These are phyloP conservation scores for Amphipoea oculea DNA, from an alignment of 2,888 invertebrate genomes.

Conservation along the genomic window DNA sequence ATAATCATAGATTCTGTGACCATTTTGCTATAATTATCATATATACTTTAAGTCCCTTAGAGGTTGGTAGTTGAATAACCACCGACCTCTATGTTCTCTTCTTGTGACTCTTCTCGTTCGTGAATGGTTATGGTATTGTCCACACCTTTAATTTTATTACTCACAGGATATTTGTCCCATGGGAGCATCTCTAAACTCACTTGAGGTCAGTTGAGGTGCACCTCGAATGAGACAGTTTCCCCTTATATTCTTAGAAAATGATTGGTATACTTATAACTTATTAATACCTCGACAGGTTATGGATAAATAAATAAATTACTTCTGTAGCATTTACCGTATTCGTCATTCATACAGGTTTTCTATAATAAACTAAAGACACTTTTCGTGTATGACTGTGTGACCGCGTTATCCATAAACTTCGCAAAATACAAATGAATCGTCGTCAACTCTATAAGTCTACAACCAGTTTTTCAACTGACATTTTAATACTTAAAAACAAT, in stretches of 20 bases:
- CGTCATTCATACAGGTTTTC: neutral
- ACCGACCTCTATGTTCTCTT: too few species aligned
- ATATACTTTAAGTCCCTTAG: too few species aligned
- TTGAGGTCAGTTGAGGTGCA: neutral
- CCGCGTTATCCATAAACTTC: neutral
- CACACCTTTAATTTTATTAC: neutral
- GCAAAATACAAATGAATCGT: neutral
- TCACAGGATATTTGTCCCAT: neutral
- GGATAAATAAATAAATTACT: conserved; percentile 5
- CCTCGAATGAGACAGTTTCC: neutral
- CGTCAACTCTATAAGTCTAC: neutral
- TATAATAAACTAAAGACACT: too few species aligned
- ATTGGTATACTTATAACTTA: neutral
- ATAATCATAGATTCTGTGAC: too few species aligned
- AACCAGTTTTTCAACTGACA: conserved; percentile 11
- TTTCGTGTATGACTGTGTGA: neutral
- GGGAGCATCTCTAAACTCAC: too few species aligned
- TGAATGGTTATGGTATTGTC: neutral
- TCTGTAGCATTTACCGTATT: conserved; percentile 5
- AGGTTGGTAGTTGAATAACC: too few species aligned
- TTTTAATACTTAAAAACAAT: neutral
- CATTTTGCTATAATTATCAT: too few species aligned
- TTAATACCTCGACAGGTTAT: neutral
- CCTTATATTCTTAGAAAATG: conserved; percentile 15
- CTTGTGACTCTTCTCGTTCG: too few species aligned